Base-by-base conservation (phyloP, 2,797 vertebrate genomes). In the Aythya fuligula region DNA sequence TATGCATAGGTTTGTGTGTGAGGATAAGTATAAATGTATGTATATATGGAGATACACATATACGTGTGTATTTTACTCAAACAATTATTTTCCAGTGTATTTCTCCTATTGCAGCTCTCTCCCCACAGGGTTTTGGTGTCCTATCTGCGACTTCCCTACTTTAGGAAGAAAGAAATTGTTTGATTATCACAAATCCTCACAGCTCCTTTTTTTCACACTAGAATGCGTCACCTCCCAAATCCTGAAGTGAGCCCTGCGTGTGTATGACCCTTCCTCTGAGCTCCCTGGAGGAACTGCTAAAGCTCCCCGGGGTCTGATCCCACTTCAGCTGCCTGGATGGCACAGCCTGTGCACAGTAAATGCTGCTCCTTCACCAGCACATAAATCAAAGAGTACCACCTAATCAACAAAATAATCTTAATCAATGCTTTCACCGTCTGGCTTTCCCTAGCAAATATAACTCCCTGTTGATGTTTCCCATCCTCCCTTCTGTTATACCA, bases 401-500 rank as follows among this genome's bases (percentile, higher is more conserved):
- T 97, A 96, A 98, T 97, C 97, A 97, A 97, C 97, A 93, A 97
- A 97, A 96, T 97, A 95, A 97, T 98, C 97, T 98, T 98, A 97
- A 98, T 98, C 97, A 98, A 97, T 97, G 97, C 94, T 97, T 96
- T 97, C 96, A 89, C 97, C 95, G 96, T 98, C 98, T 98, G 98
- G 97, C 97, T 97, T 98, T 97, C 91, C 89, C 88, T 86, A 96
- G 95, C 96, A 97, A 97, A 97, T 97, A 92, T 93, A 98, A 98
- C 96, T 98, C 98, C 97, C 97, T 36, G 87, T 98, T 97, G 97
- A 97, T 96, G 97, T 85, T 97, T 97, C 94, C 96, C 96, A 97
- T 97, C 96, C 97, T 97, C 96, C 97, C 98, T 98, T 98, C 97
- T 98, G 98, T 96, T 98, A 84, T 77, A 96, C 96, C 98, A 98